Evolutionary conservation across 1,140 invertebrate genomes (phyloP), one percentile per base, ranked within the genome.

Genomic region (Stegodyphus dumicola): DNA sequence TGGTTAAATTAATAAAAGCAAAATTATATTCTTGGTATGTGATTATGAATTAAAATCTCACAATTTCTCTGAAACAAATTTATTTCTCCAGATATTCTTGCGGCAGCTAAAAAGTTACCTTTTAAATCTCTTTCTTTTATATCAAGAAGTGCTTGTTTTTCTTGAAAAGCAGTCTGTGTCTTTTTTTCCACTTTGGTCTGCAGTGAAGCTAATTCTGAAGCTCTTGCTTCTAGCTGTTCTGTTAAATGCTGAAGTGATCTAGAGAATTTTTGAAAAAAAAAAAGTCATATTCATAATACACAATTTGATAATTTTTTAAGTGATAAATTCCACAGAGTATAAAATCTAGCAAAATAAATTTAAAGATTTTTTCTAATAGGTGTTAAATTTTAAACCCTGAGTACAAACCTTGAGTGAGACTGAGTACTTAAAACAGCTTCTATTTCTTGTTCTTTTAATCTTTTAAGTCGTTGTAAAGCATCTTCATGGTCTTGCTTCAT

Each of bases 401-500:
- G 33, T 60, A 51, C 17, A 49, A 6, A 87, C 86, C 54, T 87
- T 6, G 74, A 73, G 18, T 87, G 71, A 6, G 65, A 11, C 64
- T 87, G 80, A 49, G 86, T 85, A 56, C 86, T 87, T 69, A 81
- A 69, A 18, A 85, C 15, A n/a, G 86, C 86, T 75, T 84, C 86
- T 6, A 87, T 53, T 69, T 87, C 86, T 7, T 85, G 86, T 7
- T 87, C 80, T 70, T 87, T 87, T 7, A 87, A 52, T 53, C 70
- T 78, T 51, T 79, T 67, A 4, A 87, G 60, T 74, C 86, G 64
- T 10, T n/a, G 7, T 17, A 87, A 79, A 18, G 86, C 86, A 13
- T 87, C 86, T 64, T 87, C 86, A 17, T 87, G 86, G 74, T 87
- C 86, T 85, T 76, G 52, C 67, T 85, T 87, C 75, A 87, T 84